Evolutionary conservation across 2,888 invertebrate species (phyloP), one percentile per base, ranked within the genome.

Genomic region (Kryphioiulus occultus): DNA sequence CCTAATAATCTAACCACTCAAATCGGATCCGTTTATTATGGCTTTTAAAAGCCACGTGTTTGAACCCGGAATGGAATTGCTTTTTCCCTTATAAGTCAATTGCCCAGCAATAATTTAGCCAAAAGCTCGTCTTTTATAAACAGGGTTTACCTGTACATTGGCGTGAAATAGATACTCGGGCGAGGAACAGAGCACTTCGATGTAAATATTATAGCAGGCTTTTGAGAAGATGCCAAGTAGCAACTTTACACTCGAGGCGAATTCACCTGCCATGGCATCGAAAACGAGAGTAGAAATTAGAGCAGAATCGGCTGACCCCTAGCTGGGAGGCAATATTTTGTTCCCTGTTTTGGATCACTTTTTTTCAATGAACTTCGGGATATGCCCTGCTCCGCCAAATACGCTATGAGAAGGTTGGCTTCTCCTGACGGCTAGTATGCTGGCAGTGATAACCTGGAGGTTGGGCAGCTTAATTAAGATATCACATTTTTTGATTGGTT

Each of bases 1-100:
- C 84, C 42, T 84, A 84, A 84, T 84, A 84, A 84, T 84, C 84
- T 84, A 84, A 84, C 84, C 84, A 68, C 68, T 68, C 68, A 68
- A 68, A 68, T 68, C 68, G 68, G 68, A 68, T 68, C 68, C 68
- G 68, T 68, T 68, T 68, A 68, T 68, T 68, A 68, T 68, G 12
- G 68, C 68, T 68, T 68, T 68, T 68, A 68, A 68, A 68, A 68
- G 26, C 26, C 68, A n/a, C 26, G 53, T 53, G 53, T 53, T 19
- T 53, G 53, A 53, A 53, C 53, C 19, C 7, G 68, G 26, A 68
- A 68, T 68, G 68, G 68, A 68, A 68, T 68, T 68, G 68, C 68
- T 68, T 68, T 68, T 26, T 68, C 68, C 68, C 68, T 68, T 68
- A 22, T 68, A 68, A 68, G 68, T 68, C 68, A n/a, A 68, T 68